Evolutionary conservation across 1,140 invertebrate genomes (phyloP), one percentile per base, ranked within the genome.

Genomic region (Hormaphis cornu): DNA sequence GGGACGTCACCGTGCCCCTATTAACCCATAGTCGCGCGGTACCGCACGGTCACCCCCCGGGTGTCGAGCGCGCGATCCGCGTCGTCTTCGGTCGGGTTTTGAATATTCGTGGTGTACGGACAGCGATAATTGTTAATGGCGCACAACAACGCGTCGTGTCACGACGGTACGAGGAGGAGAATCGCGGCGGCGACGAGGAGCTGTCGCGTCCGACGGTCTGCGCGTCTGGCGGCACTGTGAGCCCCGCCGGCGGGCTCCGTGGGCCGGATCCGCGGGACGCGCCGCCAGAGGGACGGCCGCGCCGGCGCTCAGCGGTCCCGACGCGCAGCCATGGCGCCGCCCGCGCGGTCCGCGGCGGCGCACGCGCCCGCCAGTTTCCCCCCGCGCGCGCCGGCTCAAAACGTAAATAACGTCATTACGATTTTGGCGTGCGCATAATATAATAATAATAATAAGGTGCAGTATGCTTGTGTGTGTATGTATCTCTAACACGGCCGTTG

Each of bases 351-450:
- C 18, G 9, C 33, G n/a, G 26, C 18, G 30, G 59, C 59, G 59
- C 59, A 63, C 22, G 59, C 56, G 56, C 18, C 18, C 18, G 14
- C 42, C 18, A 14, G 30, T 9, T 9, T 4, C 30, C 30, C 40
- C 10, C 40, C 59, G 42, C 37, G 30, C 10, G 6, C 53, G 40
- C 28, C 50, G 28, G 59, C 42, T 48, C 26, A 66, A 48, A 66
- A 46, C 59, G 59, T 48, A 33, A 46, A 66, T 66, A 66, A 46
- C 59, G 59, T 48, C 20, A 46, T 48, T 66, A 66, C 33, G 42
- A 66, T 66, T 66, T 66, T 44, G 59, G 42, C 42, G 40, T 48
- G 42, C 59, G 59, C 24, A 48, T 66, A 66, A 66, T 66, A 48
- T 44, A n/a, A n/a, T n/a, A n/a, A n/a, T n/a, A n/a, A n/a, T n/a